Evolutionary conservation across 2,797 vertebrate species (phyloP).

Genomic region (Mus caroli): DNA sequence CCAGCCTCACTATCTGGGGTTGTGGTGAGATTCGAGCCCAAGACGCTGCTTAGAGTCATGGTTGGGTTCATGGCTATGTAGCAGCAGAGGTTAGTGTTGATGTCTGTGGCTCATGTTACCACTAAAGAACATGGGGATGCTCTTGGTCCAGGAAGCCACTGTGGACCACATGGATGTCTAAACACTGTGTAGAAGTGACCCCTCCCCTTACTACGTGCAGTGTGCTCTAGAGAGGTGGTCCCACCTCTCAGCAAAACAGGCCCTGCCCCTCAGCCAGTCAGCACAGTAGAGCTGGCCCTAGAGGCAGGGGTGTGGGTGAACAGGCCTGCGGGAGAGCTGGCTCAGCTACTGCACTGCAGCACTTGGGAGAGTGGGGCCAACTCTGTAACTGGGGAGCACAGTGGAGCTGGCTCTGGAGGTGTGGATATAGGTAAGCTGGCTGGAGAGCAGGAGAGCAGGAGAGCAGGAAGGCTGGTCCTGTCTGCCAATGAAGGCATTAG

Average conservation of each 20-base stretch:
- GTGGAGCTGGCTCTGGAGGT: background rate
- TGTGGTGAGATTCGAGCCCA: background rate
- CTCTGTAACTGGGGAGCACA: background rate
- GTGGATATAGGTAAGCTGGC: background rate
- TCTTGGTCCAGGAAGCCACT: too few species aligned
- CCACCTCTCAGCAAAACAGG: background rate
- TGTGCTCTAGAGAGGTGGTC: background rate
- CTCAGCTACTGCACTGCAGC: too few species aligned
- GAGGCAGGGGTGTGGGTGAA: background rate
- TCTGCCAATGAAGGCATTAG: too few species aligned
- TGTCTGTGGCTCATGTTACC: background rate
- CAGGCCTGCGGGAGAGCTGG: background rate
- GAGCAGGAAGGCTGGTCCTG: too few species aligned
- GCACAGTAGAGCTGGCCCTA: background rate
- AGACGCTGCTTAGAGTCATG: background rate
- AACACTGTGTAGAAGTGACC: background rate
- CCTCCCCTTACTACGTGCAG: background rate
- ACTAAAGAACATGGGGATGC: background rate
- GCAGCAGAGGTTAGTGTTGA: background rate
- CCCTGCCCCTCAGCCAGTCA: background rate
- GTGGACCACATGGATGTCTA: background rate
- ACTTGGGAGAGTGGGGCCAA: background rate
- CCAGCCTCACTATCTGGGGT: background rate
- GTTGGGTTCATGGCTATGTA: background rate
- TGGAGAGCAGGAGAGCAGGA: background rate